phyloP scores from a whole-genome alignment of 2,113 vertebrate species.

The Macquaria ambigua region DNA sequence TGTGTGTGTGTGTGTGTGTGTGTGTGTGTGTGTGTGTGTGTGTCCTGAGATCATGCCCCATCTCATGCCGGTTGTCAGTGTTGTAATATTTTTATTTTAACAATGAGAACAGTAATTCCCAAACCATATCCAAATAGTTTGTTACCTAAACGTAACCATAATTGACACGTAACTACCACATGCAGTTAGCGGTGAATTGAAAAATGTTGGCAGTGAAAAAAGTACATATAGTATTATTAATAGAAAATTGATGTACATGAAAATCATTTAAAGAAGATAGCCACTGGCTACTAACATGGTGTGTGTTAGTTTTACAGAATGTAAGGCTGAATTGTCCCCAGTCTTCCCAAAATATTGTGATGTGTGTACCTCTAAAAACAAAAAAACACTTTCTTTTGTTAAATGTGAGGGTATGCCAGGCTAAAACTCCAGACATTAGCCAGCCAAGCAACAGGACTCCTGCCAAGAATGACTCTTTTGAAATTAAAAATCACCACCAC shows the following conservation, averaged over 20 bases:
- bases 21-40: no score
- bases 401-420: background rate
- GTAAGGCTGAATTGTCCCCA: background rate
- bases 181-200: background rate
- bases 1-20: no score
- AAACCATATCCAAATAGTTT: background rate
- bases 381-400: background rate
- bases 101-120: background rate
- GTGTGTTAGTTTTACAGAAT: background rate
- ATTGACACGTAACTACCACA: no score
- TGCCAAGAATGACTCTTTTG: background rate
- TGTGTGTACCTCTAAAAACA: background rate
- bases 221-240: no score
- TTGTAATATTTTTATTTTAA: background rate
- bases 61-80: background rate
- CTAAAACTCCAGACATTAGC: background rate
- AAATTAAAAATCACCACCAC: constrained; percentile 3
- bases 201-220: background rate
- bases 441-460: background rate
- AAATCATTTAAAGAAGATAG: no score
- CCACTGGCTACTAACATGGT: no score
- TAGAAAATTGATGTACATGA: no score
- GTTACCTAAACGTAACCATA: no score
- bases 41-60: no score
- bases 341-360: no score